Evolutionary conservation across 2,888 invertebrate genomes (phyloP), one percentile per base, ranked within the genome.

Genomic region (Habroteleia sp.): DNA sequence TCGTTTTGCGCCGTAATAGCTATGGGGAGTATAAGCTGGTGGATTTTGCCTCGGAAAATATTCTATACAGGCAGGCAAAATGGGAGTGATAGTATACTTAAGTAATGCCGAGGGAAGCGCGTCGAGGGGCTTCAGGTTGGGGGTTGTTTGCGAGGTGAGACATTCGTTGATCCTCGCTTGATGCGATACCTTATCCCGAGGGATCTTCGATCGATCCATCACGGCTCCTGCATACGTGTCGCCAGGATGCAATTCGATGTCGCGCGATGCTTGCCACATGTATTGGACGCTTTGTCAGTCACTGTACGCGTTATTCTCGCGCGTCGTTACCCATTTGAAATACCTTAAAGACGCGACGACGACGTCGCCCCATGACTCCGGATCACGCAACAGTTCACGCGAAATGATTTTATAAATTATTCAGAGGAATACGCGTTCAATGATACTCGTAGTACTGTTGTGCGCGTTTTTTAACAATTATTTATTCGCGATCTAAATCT

Each of bases 151-250:
- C 78, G 77, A 80, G 77, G 74, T 75, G 78, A 81, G 73, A 72
- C 58, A 62, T 81, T 80, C 80, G 80, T 81, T 86, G 85, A 87
- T 86, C 85, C 85, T 82, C 65, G 75, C 74, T 81, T 87, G 83
- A 86, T 86, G 81, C 82, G 83, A 80, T 79, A 79, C 77, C 76
- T 85, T 85, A 86, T 86, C 86, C 86, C 83, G 11, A 68, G 82
- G 84, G 85, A 87, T 87, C 84, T 77, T 77, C 80, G 80, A 84
- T 84, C 84, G 84, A 87, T 86, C 85, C 83, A 84, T 84, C 85
- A 84, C 78, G 77, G 74, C 77, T 79, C 78, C 60, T 73, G 77
- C 78, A 77, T 78, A 56, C 73, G 48, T 76, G 66, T 54, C 50
- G 46, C 46, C 5, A 25, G 50, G 16, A 74, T 74, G 74, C 71